Evolutionary conservation across 2,113 vertebrate genomes (phyloP).

Genomic region (Atherinomorus stipes): DNA sequence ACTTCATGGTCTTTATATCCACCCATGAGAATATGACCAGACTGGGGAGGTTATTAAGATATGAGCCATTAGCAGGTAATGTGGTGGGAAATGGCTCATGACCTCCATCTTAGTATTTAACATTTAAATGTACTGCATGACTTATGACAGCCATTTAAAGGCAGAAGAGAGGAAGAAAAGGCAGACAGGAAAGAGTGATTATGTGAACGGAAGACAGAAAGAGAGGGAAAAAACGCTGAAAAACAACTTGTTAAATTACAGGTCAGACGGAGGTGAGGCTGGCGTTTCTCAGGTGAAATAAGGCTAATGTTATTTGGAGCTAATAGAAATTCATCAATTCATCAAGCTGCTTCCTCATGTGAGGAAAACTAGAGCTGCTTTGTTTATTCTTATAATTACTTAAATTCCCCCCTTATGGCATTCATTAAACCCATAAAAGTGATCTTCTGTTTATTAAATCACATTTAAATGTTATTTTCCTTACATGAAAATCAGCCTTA

Average conservation of each 20-base stretch:
- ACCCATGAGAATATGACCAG: constrained; percentile 63
- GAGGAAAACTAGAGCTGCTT: constrained; percentile 4
- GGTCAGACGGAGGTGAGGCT: constrained; percentile 58
- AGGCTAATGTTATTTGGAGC: constrained; percentile 54
- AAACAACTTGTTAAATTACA: constrained; percentile 49
- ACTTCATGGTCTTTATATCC: constrained; percentile 57
- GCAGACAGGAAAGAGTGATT: not conserved
- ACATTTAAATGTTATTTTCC: not conserved
- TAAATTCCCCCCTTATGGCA: too few species aligned
- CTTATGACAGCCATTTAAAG: constrained; percentile 70
- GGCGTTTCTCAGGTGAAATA: constrained; percentile 52
- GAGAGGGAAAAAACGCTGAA: constrained; percentile 1
- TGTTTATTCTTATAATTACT: too few species aligned
- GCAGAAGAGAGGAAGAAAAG: constrained; percentile 8
- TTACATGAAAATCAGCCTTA: not conserved
- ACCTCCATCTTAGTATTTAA: constrained; percentile 80
- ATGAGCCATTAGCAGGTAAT: constrained; percentile 80
- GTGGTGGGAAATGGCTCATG: constrained; percentile 78
- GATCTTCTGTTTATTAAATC: too few species aligned
- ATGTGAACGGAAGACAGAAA: constrained; percentile 5
- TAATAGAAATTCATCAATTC: constrained; percentile 34
- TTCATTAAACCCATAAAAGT: too few species aligned
- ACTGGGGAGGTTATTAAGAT: constrained; percentile 76
- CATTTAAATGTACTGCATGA: constrained; percentile 77
- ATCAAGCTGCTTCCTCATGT: constrained; percentile 6